phyloP scores from a whole-genome alignment of 1,140 invertebrate species.

The Cotesia chilonis region DNA sequence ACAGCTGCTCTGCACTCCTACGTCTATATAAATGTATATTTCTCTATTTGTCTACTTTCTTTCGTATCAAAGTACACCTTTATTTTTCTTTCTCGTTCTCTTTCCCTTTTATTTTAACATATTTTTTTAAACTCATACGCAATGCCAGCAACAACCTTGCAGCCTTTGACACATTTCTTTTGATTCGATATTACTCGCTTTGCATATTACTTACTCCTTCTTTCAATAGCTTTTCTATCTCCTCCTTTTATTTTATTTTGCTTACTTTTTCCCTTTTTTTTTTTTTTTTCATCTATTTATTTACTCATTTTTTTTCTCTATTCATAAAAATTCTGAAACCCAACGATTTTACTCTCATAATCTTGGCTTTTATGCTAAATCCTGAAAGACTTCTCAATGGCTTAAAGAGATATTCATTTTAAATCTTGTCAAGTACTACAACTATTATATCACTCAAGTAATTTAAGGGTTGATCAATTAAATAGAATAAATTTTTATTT shows the following conservation, averaged over 20 bases:
- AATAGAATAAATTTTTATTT: too few relatives aligned
- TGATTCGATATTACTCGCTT: slow-evolving; percentile 49
- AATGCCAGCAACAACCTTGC: slow-evolving; percentile 13
- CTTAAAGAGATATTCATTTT: not conserved
- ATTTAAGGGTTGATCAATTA: too few relatives aligned
- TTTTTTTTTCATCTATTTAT: slow-evolving; percentile 16
- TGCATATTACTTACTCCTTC: slow-evolving; percentile 34
- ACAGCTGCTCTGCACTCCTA: too few relatives aligned
- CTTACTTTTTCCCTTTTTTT: slow-evolving; percentile 12
- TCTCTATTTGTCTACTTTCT: too few relatives aligned
- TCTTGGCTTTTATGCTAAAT: slow-evolving; percentile 22
- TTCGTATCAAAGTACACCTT: not conserved
- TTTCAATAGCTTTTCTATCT: slow-evolving; percentile 40
- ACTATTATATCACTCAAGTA: too few relatives aligned
- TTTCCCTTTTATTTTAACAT: slow-evolving; percentile 45
- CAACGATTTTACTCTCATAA: slow-evolving; percentile 22
- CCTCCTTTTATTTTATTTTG: slow-evolving; percentile 7
- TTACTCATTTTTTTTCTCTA: slow-evolving; percentile 4
- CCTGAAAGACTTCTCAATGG: slow-evolving; percentile 5
- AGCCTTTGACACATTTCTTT: slow-evolving; percentile 56
- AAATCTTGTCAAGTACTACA: too few relatives aligned
- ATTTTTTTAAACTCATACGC: slow-evolving; percentile 9
- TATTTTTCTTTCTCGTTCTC: slow-evolving; percentile 32
- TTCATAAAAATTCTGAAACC: slow-evolving; percentile 20
- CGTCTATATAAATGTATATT: too few relatives aligned